Conservation (phyloP, 1,140 invertebrate genomes). For the Drosophila littoralis region DNA sequence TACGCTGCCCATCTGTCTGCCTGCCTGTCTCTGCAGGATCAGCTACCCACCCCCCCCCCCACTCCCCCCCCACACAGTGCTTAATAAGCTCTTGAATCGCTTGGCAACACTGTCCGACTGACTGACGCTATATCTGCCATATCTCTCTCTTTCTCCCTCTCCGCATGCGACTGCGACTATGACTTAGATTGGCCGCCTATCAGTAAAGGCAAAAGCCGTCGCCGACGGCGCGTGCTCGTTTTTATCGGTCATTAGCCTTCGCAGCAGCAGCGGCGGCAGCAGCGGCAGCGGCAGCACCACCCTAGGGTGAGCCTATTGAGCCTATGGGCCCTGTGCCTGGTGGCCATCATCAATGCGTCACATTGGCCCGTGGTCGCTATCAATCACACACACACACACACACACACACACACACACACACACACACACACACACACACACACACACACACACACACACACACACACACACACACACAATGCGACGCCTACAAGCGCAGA, state of each 20-base stretch:
- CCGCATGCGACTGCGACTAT: not conserved
- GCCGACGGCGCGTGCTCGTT: constrained; percentile 63
- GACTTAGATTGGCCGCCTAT: constrained; percentile 18
- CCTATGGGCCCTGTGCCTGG: constrained; percentile 47
- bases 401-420: constrained; percentile 12
- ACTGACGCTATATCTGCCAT: not conserved
- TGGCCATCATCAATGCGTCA: constrained; percentile 72
- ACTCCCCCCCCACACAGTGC: not conserved
- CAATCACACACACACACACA: constrained; percentile 58
- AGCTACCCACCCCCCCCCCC: not conserved
- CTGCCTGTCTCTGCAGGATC: not conserved
- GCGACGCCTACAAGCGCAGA: constrained; percentile 22
- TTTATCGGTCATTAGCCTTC: constrained; percentile 80
- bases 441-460: constrained; percentile 2
- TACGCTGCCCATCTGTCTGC: not conserved
- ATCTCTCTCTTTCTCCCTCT: not conserved
- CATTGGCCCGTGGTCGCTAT: constrained; percentile 60
- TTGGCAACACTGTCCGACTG: constrained; percentile 7
- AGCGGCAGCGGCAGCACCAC: not conserved
- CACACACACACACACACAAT: not conserved
- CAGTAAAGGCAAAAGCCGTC: constrained; percentile 11
- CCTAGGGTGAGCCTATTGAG: constrained; percentile 12
- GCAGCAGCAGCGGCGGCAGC: constrained; percentile 11
- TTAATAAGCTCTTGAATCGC: not conserved
- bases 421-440: constrained; percentile 17